phyloP scores from a whole-genome alignment of 1,140 invertebrate species.

The Cotesia typhae region DNA sequence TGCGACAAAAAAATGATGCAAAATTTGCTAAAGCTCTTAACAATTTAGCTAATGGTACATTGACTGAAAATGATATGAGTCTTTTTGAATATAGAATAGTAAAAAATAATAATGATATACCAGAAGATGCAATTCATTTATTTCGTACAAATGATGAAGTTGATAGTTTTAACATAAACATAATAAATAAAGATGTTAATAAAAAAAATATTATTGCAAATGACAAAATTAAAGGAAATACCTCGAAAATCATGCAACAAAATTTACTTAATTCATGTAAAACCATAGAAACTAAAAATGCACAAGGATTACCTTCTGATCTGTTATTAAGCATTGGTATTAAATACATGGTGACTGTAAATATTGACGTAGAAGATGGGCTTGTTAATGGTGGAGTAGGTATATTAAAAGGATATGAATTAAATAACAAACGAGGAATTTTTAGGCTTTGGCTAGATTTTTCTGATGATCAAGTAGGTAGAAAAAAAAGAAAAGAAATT shows the following conservation, averaged over 20 bases:
- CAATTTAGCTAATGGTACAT: conserved; percentile 36
- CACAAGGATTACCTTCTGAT: conserved; percentile 23
- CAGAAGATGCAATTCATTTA: conserved; percentile 33
- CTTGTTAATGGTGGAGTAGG: conserved; percentile 37
- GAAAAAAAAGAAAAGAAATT: conserved; percentile 16
- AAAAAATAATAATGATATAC: conserved; percentile 9
- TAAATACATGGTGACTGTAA: conserved; percentile 33
- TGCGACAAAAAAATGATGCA: conserved; percentile 47
- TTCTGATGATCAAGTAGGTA: conserved; percentile 12
- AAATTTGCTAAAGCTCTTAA: conserved; percentile 42
- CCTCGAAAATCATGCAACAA: conserved; percentile 3
- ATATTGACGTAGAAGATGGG: conserved; percentile 39
- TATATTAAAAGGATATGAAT: conserved; percentile 6
- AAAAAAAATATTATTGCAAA: conserved; percentile 1
- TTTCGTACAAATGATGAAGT: conserved; percentile 27
- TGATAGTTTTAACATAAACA: conserved; percentile 30
- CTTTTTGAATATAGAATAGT: conserved; percentile 33
- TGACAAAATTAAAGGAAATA: conserved; percentile 12
- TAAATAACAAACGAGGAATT: conserved; percentile 15
- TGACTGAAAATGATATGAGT: conserved; percentile 31
- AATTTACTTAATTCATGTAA: background rate
- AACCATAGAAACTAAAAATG: background rate
- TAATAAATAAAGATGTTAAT: conserved; percentile 25
- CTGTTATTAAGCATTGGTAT: conserved; percentile 32
- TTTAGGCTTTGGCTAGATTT: conserved; percentile 27